phyloP scores from a whole-genome alignment of 2,888 invertebrate species.

The Plutella xylostella region DNA sequence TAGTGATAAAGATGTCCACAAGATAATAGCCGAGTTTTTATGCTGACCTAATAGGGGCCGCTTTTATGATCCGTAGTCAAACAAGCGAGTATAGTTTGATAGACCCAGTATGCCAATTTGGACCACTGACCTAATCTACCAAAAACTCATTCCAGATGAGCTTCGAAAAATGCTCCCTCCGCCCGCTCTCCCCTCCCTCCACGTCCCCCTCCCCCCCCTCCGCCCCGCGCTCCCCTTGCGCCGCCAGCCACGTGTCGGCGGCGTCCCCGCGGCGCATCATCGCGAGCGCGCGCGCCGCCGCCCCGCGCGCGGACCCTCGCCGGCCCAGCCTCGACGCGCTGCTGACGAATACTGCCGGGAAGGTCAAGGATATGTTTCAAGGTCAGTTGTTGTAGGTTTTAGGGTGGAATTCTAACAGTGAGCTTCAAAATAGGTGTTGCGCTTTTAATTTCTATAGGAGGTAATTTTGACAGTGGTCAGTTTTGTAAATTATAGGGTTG shows the following conservation, averaged over 20 bases:
- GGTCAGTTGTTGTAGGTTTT: slow-evolving; percentile 46
- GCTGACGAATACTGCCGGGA: slow-evolving; percentile 81
- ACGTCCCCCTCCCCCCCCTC: slow-evolving; percentile 43
- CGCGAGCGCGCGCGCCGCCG: slow-evolving; percentile 25
- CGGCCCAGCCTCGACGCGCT: slow-evolving; percentile 83
- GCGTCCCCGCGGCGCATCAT: slow-evolving; percentile 47
- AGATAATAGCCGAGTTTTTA: too few relatives aligned
- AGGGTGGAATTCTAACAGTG: background rate
- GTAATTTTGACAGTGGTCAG: too few relatives aligned
- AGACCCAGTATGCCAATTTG: background rate
- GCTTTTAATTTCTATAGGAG: background rate
- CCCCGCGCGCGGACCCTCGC: slow-evolving; percentile 45
- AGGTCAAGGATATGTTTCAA: slow-evolving; percentile 85
- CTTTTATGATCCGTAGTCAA: too few relatives aligned
- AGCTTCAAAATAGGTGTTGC: background rate
- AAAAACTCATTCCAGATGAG: slow-evolving; percentile 36
- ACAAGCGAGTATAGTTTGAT: background rate
- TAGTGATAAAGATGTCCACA: too few relatives aligned
- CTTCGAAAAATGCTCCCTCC: slow-evolving; percentile 67
- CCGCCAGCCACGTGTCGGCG: slow-evolving; percentile 31
- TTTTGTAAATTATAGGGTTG: too few relatives aligned
- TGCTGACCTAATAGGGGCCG: too few relatives aligned
- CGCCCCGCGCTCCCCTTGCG: slow-evolving; percentile 11
- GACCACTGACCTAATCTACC: background rate
- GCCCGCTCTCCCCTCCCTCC: slow-evolving; percentile 47